phyloP scores from a whole-genome alignment of 2,797 vertebrate species.

The Sus cebifrons region DNA sequence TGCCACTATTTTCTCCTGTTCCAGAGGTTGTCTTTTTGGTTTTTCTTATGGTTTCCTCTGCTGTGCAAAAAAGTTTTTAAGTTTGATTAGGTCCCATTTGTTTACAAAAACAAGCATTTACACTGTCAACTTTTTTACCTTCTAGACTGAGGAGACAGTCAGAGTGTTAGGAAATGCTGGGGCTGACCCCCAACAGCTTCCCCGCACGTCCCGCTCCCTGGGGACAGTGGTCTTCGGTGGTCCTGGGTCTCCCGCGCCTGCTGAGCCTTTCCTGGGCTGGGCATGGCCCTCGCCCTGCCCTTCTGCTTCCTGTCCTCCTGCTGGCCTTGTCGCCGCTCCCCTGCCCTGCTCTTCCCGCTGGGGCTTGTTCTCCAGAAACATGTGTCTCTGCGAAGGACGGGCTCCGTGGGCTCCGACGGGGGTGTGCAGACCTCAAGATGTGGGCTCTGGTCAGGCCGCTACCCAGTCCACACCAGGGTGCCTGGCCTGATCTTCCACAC shows the following conservation, averaged over 20 bases:
- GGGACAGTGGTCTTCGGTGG: neutral
- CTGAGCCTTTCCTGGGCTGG: neutral
- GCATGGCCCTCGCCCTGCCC: neutral
- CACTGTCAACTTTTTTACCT: neutral
- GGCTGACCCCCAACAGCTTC: neutral
- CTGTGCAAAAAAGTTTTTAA: too few species aligned
- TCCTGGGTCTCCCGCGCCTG: neutral
- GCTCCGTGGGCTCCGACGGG: neutral
- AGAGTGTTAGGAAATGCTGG: too few species aligned
- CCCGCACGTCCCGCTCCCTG: fast-evolving
- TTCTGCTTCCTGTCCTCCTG: too few species aligned
- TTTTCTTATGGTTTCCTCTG: too few species aligned
- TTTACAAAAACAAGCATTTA: neutral
- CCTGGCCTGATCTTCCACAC: neutral
- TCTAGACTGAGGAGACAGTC: neutral
- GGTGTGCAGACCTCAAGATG: neutral
- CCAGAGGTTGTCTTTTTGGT: too few species aligned
- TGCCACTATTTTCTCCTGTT: too few species aligned
- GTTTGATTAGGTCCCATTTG: too few species aligned
- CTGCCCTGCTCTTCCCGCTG: neutral
- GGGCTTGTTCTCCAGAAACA: neutral
- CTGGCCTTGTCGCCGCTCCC: neutral
- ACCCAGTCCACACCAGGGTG: neutral
- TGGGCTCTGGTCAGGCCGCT: too few species aligned
- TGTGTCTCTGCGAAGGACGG: neutral